Conservation (phyloP, 2,888 invertebrate genomes). For the Meteorus cinctellus region DNA sequence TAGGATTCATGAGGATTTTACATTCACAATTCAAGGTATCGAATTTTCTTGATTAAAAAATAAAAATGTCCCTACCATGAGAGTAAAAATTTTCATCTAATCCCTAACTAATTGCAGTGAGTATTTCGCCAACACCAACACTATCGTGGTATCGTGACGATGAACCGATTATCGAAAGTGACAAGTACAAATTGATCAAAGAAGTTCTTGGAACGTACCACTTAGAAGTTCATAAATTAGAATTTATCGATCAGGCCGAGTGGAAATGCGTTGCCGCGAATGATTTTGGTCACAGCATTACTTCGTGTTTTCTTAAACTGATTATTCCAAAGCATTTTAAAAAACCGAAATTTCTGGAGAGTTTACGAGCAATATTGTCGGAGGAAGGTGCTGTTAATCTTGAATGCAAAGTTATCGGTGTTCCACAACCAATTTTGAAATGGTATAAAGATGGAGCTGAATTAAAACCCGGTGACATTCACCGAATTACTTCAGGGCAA, state of each 20-base stretch:
- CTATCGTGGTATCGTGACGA: slow-evolving; percentile 93
- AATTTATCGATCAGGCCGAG: slow-evolving; percentile 87
- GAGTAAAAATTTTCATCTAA: slow-evolving; percentile 24
- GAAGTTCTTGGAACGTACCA: slow-evolving; percentile 84
- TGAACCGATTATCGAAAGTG: slow-evolving; percentile 80
- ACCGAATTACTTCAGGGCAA: slow-evolving; percentile 91
- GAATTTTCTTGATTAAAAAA: background rate
- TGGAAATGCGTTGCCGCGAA: slow-evolving; percentile 94
- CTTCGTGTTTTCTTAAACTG: slow-evolving; percentile 89
- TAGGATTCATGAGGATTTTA: slow-evolving; percentile 87
- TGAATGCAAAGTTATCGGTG: slow-evolving; percentile 94
- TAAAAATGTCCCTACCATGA: slow-evolving; percentile 8
- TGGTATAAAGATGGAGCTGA: slow-evolving; percentile 96
- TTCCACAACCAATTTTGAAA: slow-evolving; percentile 90
- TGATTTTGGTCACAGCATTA: slow-evolving; percentile 91
- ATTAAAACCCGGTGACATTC: slow-evolving; percentile 92
- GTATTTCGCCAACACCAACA: slow-evolving; percentile 85
- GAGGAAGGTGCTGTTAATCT: slow-evolving; percentile 93
- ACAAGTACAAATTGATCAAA: slow-evolving; percentile 81
- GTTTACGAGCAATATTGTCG: slow-evolving; percentile 87
- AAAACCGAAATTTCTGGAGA: slow-evolving; percentile 90
- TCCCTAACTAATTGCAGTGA: slow-evolving; percentile 76
- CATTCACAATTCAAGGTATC: slow-evolving; percentile 86
- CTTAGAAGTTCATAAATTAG: slow-evolving; percentile 83
- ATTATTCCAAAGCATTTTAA: slow-evolving; percentile 91